These are phyloP conservation scores for Samia ricini DNA, from an alignment of 1,140 invertebrate species.

Conservation along the genomic window DNA sequence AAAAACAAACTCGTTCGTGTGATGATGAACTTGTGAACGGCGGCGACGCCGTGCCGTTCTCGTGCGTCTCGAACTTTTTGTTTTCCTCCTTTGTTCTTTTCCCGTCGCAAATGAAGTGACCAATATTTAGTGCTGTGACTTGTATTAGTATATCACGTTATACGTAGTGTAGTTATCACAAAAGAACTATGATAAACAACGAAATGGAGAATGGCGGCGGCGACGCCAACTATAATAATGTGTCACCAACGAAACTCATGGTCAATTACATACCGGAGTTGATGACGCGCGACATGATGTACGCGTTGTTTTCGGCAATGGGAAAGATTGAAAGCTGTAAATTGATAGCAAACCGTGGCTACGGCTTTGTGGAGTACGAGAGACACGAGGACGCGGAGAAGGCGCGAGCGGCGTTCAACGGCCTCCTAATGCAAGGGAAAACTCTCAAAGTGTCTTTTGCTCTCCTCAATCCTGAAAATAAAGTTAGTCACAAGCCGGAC, in stretches of 20 bases:
- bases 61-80: conserved; percentile 65
- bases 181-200: conserved; percentile 70
- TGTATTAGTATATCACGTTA: conserved; percentile 71
- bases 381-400: conserved; percentile 75
- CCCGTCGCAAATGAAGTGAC: conserved; percentile 70
- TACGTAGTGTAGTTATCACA: conserved; percentile 70
- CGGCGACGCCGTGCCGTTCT: conserved; percentile 71
- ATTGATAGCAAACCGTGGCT: conserved; percentile 71
- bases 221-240: conserved; percentile 70
- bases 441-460: conserved; percentile 76
- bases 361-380: conserved; percentile 74
- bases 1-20: conserved; percentile 69
- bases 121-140: conserved; percentile 53
- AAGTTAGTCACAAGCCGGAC: conserved; percentile 69
- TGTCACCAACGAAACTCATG: conserved; percentile 78
- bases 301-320: conserved; percentile 73
- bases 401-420: conserved; percentile 73
- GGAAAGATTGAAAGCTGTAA: conserved; percentile 75
- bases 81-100: conserved; percentile 69
- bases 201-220: conserved; percentile 76
- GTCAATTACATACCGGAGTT: conserved; percentile 76
- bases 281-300: conserved; percentile 77
- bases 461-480: conserved; percentile 74
- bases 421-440: conserved; percentile 73
- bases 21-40: conserved; percentile 74